Conservation (phyloP, 2,797 vertebrate species). For the Austrolebias charrua region DNA sequence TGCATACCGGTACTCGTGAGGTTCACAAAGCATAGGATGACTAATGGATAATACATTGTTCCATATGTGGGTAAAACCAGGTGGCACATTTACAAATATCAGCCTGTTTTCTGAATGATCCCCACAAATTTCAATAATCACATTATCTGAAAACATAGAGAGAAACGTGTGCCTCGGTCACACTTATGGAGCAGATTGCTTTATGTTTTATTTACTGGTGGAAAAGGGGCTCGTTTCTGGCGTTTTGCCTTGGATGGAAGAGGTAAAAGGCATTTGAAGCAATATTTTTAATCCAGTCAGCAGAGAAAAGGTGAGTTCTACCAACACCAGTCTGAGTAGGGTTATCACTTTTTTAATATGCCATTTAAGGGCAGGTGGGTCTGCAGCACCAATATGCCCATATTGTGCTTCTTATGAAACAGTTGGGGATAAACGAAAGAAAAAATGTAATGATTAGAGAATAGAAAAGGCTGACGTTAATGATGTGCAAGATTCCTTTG, state of each 20-base stretch:
- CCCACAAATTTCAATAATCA: constrained; percentile 63
- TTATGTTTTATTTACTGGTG: constrained; percentile 9
- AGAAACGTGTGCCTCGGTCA: constrained; percentile 28
- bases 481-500: constrained; percentile 86
- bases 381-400: constrained; percentile 72
- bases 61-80: constrained; percentile 61
- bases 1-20: constrained; percentile 71
- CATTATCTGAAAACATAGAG: constrained; percentile 49
- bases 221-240: constrained; percentile 10
- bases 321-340: constrained; percentile 61
- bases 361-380: constrained; percentile 77
- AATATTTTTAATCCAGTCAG: constrained; percentile 25
- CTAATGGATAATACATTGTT: constrained; percentile 62
- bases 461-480: constrained; percentile 89
- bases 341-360: constrained; percentile 55
- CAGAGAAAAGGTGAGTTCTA: constrained; percentile 47
- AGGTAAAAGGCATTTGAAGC: constrained; percentile 36
- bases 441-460: constrained; percentile 84
- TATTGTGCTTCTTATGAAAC: constrained; percentile 81
- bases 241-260: constrained; percentile 17
- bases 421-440: constrained; percentile 76
- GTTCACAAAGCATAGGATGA: constrained; percentile 72
- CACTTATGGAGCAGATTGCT: constrained; percentile 42
- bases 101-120: constrained; percentile 68
- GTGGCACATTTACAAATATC: constrained; percentile 73